Evolutionary conservation across 2,797 vertebrate genomes (phyloP), one percentile per base, ranked within the genome.

Genomic region (Ctenopoma kingsleyae): DNA sequence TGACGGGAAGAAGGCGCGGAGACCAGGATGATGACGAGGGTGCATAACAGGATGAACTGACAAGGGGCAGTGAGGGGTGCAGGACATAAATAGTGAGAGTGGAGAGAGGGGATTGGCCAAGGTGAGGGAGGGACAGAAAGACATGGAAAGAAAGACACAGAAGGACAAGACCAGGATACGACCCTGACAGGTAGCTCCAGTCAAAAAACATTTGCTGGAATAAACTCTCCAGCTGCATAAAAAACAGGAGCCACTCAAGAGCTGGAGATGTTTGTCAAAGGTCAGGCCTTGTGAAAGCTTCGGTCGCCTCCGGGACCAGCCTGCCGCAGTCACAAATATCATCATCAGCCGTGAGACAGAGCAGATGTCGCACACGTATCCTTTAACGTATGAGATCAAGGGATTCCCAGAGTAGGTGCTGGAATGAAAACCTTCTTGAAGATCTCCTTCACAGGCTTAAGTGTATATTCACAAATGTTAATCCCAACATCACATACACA

Each of bases 401-500:
- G 48, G 49, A 67, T 76, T 80, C 65, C 62, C 69, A 53, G 60
- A 52, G 32, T 41, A 32, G 46, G 57, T 57, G 53, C 43, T 41
- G 27, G 55, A 55, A 51, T 20, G 53, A 58, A 83, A 70, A 30
- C 10, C 40, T 54, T 30, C 52, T 55, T 20, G 1, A 55, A 51
- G 55, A 71, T 58, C 76, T 72, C 62, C 61, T 49, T 17, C 43
- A 52, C 48, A 51, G 48, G 66, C 49, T 60, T 23, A 20, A 46
- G 38, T 22, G 35, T 38, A 32, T 8, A 58, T 46, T 36, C 54
- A 59, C 38, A 38, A 52, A 74, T 48, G 64, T 78, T 69, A 80
- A 81, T 80, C 67, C 76, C 43, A 53, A 30, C 59, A 46, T 60
- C 71, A 19, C 48, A 48, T 23, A 54, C 6, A 1, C 52, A 76